phyloP scores from a whole-genome alignment of 2,113 vertebrate genomes.

The Dissostichus mawsoni region DNA sequence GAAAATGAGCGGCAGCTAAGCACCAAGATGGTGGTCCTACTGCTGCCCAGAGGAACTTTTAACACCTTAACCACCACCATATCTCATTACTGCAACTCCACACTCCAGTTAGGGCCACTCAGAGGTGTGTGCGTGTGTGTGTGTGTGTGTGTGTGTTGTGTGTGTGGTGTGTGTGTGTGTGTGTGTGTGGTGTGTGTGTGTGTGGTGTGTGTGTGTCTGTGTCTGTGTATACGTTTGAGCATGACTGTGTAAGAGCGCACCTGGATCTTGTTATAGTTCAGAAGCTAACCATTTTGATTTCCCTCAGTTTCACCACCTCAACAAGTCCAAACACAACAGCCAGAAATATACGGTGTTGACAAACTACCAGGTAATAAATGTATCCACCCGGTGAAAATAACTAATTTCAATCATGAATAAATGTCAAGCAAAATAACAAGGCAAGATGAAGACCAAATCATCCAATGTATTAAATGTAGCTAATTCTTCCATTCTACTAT shows the following conservation, averaged over 20 bases:
- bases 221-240: background rate
- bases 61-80: slow-evolving; percentile 63
- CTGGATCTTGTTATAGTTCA: slow-evolving; percentile 73
- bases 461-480: slow-evolving; percentile 17
- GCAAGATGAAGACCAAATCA: slow-evolving; percentile 18
- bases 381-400: slow-evolving; percentile 10
- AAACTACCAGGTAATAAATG: slow-evolving; percentile 24
- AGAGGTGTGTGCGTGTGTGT: slow-evolving; percentile 44
- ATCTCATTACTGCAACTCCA: slow-evolving; percentile 57
- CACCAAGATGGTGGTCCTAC: slow-evolving; percentile 57
- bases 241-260: slow-evolving; percentile 46
- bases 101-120: slow-evolving; percentile 48
- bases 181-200: background rate
- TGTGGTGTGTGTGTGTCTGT: background rate
- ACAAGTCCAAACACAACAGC: slow-evolving; percentile 48
- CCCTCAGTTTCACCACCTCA: slow-evolving; percentile 43
- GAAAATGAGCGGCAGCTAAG: slow-evolving; percentile 52
- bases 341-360: slow-evolving; percentile 23
- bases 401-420: slow-evolving; percentile 25
- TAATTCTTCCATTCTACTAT: background rate
- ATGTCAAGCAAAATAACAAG: slow-evolving; percentile 13
- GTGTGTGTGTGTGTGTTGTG: slow-evolving; percentile 28
- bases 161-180: background rate
- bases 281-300: slow-evolving; percentile 61
- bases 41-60: slow-evolving; percentile 64